phyloP scores from a whole-genome alignment of 1,140 invertebrate species.

The Drosophila ananassae region DNA sequence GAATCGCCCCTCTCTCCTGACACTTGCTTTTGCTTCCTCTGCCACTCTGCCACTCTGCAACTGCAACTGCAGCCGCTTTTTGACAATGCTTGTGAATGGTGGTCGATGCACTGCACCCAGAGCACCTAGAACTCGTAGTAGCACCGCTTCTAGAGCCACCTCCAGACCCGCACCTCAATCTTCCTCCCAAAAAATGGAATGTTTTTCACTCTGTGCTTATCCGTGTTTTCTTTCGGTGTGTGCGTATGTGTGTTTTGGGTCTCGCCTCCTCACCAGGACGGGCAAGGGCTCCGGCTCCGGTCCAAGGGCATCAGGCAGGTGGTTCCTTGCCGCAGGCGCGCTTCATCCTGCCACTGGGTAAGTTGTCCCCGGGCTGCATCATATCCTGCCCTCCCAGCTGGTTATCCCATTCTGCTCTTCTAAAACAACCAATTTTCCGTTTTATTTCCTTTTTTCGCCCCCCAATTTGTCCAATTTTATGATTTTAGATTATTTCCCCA shows the following conservation, averaged over 20 bases:
- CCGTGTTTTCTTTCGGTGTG: constrained; percentile 50
- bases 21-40: constrained; percentile 29
- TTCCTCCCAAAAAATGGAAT: constrained; percentile 40
- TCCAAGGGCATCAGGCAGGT: constrained; percentile 7
- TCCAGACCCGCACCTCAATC: constrained; percentile 15
- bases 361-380: constrained; percentile 49
- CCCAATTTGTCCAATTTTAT: constrained; percentile 34
- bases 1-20: constrained; percentile 10
- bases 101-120: constrained; percentile 51
- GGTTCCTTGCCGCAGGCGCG: constrained; percentile 64
- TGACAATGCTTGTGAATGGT: constrained; percentile 35
- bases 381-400: constrained; percentile 6
- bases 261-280: constrained; percentile 56
- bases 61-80: constrained; percentile 30
- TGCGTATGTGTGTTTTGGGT: constrained; percentile 47
- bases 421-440: constrained; percentile 20
- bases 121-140: constrained; percentile 50
- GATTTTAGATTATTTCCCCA: constrained; percentile 83
- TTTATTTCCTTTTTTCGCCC: constrained; percentile 16
- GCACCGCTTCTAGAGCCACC: constrained; percentile 64
- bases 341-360: constrained; percentile 82
- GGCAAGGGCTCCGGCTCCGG: constrained; percentile 32
- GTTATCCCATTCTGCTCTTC: constrained; percentile 7
- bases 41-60: constrained; percentile 29
- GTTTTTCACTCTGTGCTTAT: constrained; percentile 58